A percentile compares a stretch with the other conserved stretches of the same genome.
Conservation (phyloP, 2,113 vertebrate genomes). For the Daboia siamensis region DNA sequence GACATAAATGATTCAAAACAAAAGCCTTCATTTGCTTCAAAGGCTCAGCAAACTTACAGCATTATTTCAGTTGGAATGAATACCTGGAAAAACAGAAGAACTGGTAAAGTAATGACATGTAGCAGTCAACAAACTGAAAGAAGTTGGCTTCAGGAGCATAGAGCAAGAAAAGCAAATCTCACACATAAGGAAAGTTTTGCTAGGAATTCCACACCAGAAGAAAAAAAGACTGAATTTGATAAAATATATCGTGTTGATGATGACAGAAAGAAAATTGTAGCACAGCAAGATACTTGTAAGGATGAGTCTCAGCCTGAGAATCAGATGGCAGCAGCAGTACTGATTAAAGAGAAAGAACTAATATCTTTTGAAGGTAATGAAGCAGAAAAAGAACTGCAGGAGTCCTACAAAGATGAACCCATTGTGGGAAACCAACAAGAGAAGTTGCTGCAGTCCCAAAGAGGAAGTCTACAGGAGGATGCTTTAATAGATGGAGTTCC, state of each 20-base stretch:
- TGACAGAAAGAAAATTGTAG: not conserved
- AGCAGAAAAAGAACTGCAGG: not conserved
- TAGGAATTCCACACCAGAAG: not conserved
- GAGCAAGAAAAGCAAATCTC: not conserved
- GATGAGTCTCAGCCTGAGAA: not conserved
- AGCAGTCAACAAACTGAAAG: conserved; percentile 22
- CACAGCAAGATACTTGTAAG: not conserved
- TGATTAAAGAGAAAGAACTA: not conserved
- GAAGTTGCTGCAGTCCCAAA: not conserved
- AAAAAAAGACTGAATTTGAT: not conserved
- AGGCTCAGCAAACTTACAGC: conserved; percentile 25
- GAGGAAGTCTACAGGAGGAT: not conserved
- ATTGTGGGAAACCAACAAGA: not conserved
- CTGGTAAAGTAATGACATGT: conserved; percentile 12
- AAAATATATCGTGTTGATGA: not conserved
- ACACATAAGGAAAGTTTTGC: not conserved
- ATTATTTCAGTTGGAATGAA: conserved; percentile 26
- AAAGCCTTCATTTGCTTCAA: not conserved
- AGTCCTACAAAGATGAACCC: not conserved
- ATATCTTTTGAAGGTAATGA: not conserved
- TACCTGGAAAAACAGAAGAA: conserved; percentile 26
- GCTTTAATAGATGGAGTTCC: not conserved
- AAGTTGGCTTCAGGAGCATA: conserved; percentile 22
- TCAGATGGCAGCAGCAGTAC: not conserved
- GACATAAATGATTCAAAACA: not conserved